Conservation (phyloP, 2,797 vertebrate species). For the Melanotaenia maccullochi region DNA sequence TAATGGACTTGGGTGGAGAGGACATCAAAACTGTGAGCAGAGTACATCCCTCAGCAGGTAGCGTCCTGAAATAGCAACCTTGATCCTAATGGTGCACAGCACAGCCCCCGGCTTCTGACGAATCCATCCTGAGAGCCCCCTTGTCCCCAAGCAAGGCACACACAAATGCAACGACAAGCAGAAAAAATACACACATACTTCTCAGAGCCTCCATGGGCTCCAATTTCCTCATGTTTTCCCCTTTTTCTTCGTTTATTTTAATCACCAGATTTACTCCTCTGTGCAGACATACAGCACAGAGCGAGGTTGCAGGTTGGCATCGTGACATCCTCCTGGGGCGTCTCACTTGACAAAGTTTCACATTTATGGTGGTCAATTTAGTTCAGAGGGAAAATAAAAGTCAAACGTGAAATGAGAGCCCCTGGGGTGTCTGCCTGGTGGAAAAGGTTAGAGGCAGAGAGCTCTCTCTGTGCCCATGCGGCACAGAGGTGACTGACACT, state of each 20-base stretch:
- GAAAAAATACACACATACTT: slow-evolving; percentile 37
- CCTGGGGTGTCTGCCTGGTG: slow-evolving; percentile 42
- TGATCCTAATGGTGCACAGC: slow-evolving; percentile 80
- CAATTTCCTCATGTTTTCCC: slow-evolving; percentile 45
- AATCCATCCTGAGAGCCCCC: slow-evolving; percentile 74
- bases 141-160: slow-evolving; percentile 54
- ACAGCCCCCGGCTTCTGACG: slow-evolving; percentile 67
- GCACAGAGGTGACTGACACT: slow-evolving; percentile 33
- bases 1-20: slow-evolving; percentile 65
- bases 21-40: slow-evolving; percentile 72
- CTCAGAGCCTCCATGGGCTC: slow-evolving; percentile 40
- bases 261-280: slow-evolving; percentile 40
- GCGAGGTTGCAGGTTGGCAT: slow-evolving; percentile 52
- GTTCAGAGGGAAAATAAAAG: slow-evolving; percentile 71
- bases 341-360: slow-evolving; percentile 73
- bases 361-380: slow-evolving; percentile 71
- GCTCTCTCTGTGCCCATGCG: slow-evolving; percentile 25
- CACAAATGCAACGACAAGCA: slow-evolving; percentile 44
- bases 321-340: slow-evolving; percentile 45
- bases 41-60: slow-evolving; percentile 80
- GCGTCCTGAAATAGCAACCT: slow-evolving; percentile 77
- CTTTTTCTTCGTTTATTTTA: slow-evolving; percentile 3
- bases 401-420: slow-evolving; percentile 75
- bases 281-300: slow-evolving; percentile 45
- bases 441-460: slow-evolving; percentile 36